phyloP scores from a whole-genome alignment of 2,797 vertebrate species.

The Botia almorhae region DNA sequence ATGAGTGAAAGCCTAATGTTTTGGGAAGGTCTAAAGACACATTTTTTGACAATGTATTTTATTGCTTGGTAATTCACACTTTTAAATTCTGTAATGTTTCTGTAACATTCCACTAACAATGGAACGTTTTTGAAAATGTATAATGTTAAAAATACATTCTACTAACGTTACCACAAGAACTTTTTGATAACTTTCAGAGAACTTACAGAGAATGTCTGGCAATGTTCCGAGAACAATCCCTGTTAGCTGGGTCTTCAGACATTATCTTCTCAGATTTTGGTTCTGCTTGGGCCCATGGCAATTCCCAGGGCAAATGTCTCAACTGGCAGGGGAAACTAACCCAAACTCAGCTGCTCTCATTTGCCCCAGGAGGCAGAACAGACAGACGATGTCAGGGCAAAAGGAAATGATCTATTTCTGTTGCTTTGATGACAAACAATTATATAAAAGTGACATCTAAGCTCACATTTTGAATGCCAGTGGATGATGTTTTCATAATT shows the following conservation, averaged over 20 bases:
- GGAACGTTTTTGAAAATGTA: too few species aligned
- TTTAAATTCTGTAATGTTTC: too few species aligned
- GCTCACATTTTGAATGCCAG: slow-evolving; percentile 1
- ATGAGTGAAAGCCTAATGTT: neutral
- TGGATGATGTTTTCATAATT: neutral
- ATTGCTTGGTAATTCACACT: too few species aligned
- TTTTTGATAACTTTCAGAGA: too few species aligned
- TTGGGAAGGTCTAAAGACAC: too few species aligned
- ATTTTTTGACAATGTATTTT: too few species aligned
- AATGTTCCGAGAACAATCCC: too few species aligned
- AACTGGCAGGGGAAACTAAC: slow-evolving; percentile 1
- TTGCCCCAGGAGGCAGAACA: slow-evolving; percentile 2
- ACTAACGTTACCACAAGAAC: too few species aligned
- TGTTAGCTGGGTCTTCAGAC: neutral
- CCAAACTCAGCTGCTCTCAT: slow-evolving; percentile 38
- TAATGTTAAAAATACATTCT: too few species aligned
- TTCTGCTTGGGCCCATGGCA: neutral
- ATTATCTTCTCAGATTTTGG: slow-evolving; percentile 12
- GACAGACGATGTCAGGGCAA: slow-evolving; percentile 26
- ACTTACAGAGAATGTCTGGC: too few species aligned
- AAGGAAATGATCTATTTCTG: slow-evolving; percentile 24
- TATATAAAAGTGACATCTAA: slow-evolving; percentile 20
- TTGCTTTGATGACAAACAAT: slow-evolving; percentile 30
- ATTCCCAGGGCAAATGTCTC: slow-evolving; percentile 4
- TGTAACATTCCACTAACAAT: too few species aligned